These are phyloP conservation scores for Pseudorhombus dupliciocellatus DNA, from an alignment of 2,113 vertebrate species.

Conservation along the genomic window DNA sequence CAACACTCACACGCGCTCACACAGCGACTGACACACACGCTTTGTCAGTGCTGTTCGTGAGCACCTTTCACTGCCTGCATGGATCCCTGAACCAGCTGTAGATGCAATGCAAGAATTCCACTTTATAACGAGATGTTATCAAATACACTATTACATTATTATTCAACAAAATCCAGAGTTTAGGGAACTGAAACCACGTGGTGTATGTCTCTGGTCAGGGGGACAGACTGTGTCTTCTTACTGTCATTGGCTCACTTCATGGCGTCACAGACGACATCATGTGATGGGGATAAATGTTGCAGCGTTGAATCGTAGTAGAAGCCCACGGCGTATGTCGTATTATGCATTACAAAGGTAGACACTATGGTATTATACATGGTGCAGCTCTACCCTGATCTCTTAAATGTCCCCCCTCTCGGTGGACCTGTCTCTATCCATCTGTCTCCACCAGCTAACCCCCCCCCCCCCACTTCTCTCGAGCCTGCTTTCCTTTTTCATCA, in stretches of 20 bases:
- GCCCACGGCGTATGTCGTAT: neutral
- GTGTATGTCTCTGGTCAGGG: no score
- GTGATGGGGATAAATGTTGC: no score
- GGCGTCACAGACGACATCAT: no score
- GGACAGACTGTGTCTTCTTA: no score
- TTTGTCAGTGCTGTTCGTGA: neutral
- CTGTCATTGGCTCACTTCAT: no score
- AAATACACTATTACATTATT: neutral
- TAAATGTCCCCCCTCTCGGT: constrained; percentile 19
- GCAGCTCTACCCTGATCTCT: constrained; percentile 1
- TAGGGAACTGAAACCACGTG: no score
- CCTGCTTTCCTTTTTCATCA: constrained; percentile 40
- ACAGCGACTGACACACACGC: constrained; percentile 1
- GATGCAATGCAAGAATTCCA: neutral
- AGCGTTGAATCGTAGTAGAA: neutral
- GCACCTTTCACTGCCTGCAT: neutral
- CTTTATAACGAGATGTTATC: neutral
- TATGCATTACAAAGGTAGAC: neutral
- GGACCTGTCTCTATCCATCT: constrained; percentile 39
- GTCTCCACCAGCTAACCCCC: neutral
- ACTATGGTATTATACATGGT: neutral
- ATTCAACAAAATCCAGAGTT: no score
- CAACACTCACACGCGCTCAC: constrained; percentile 1
- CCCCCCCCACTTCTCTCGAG: neutral
- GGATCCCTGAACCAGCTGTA: neutral